Evolutionary conservation across 2,888 invertebrate species (phyloP).

Genomic region (Cantharis nigra): DNA sequence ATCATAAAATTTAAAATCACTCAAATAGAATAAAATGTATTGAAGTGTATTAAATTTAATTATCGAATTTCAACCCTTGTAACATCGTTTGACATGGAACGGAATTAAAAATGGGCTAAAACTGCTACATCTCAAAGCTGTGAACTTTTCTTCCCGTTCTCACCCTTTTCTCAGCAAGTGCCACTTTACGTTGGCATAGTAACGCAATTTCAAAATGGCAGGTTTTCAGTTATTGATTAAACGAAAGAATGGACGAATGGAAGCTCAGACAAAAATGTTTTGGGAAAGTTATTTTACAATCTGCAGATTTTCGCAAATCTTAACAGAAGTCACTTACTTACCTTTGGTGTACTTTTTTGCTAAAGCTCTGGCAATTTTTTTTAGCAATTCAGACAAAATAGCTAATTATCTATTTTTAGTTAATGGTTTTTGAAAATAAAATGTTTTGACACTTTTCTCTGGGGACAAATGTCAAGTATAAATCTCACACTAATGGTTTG

Average conservation of each 20-base stretch:
- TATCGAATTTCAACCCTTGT: slow-evolving; percentile 24
- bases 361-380: background rate
- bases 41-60: slow-evolving; percentile 38
- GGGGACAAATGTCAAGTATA: slow-evolving; percentile 42
- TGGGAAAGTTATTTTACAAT: background rate
- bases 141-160: background rate
- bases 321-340: background rate
- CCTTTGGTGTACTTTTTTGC: background rate
- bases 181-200: slow-evolving; percentile 32
- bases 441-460: slow-evolving; percentile 41
- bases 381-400: background rate
- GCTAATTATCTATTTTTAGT: slow-evolving; percentile 28
- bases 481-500: slow-evolving; percentile 39
- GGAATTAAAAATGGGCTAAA: background rate
- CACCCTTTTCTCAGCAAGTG: slow-evolving; percentile 12
- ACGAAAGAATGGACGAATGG: background rate
- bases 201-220: slow-evolving; percentile 34
- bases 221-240: slow-evolving; percentile 23
- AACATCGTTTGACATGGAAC: slow-evolving; percentile 1
- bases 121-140: background rate
- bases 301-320: background rate
- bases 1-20: slow-evolving; percentile 38
- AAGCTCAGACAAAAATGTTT: background rate
- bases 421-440: slow-evolving; percentile 28
- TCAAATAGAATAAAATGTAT: slow-evolving; percentile 36